phyloP scores from a whole-genome alignment of 1,140 invertebrate species.

The Aplysia californica region DNA sequence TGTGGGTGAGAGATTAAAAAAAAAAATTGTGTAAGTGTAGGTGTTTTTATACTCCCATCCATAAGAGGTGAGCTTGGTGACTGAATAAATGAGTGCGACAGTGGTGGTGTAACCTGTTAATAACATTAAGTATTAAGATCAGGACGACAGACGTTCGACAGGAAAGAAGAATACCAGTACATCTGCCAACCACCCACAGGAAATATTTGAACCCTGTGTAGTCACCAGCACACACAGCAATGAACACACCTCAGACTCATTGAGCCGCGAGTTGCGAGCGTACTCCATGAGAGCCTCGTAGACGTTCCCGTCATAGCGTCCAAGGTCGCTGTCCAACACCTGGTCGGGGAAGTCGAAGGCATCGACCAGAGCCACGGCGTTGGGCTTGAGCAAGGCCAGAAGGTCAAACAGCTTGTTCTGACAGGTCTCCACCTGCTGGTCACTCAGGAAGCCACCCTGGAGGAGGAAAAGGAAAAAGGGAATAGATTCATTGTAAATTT shows the following conservation, averaged over 20 bases:
- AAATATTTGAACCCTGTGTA: too few species aligned
- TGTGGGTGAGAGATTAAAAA: too few species aligned
- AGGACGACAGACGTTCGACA: too few species aligned
- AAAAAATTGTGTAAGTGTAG: too few species aligned
- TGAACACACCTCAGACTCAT: slow-evolving; percentile 73
- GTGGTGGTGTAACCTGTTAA: too few species aligned
- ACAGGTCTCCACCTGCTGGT: slow-evolving; percentile 75
- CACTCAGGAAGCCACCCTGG: slow-evolving; percentile 53
- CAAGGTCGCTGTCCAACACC: slow-evolving; percentile 84
- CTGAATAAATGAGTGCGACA: too few species aligned
- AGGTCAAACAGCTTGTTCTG: slow-evolving; percentile 78
- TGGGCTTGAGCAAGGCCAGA: slow-evolving; percentile 79
- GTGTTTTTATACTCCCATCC: too few species aligned
- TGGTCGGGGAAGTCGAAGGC: slow-evolving; percentile 89
- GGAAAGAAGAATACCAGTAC: too few species aligned
- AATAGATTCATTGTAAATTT: too few species aligned
- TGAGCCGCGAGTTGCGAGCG: slow-evolving; percentile 87
- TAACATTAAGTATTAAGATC: too few species aligned
- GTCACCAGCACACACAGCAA: neutral
- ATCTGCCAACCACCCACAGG: too few species aligned
- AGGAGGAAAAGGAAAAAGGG: slow-evolving; percentile 1
- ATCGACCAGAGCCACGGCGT: slow-evolving; percentile 90
- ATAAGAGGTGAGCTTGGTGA: too few species aligned
- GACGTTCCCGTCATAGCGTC: slow-evolving; percentile 90
- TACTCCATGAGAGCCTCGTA: slow-evolving; percentile 89